Evolutionary conservation across 2,888 invertebrate genomes (phyloP), one percentile per base, ranked within the genome.

Genomic region (Lutraria lutraria): DNA sequence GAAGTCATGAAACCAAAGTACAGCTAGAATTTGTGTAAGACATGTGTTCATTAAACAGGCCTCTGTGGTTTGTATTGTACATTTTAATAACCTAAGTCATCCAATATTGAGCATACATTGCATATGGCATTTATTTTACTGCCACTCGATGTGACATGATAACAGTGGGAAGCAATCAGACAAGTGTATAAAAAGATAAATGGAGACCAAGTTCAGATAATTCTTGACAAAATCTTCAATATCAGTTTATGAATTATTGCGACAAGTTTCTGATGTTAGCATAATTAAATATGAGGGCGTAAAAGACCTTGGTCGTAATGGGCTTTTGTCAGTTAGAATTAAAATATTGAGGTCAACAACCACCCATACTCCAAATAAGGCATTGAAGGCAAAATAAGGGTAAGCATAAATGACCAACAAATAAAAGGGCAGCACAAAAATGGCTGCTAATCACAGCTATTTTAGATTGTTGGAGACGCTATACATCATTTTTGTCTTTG

Each of bases 151-250:
- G 63, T 68, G n/a, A 25, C 25, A 12, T 6, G 25, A 68, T 68
- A 68, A 68, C 25, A 25, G 12, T 25, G 2, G 8, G 6, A 25
- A n/a, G 63, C 63, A 25, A 68, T 68, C 12, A 68, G 21, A n/a
- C 63, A n/a, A 68, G 25, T n/a, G 25, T 68, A 68, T 68, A 25
- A 13, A 68, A 25, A 68, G 63, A 68, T 68, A 68, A 68, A 60
- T 60, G n/a, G 60, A 60, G 19, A 21, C 21, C 63, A 63, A n/a
- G 63, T 63, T 63, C 63, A 63, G 63, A 63, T 63, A 63, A 68
- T 68, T 68, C 63, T 68, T 68, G 63, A 68, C 63, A 68, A 68
- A 68, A 68, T 68, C 63, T 68, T 68, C 63, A 68, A 68, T n/a
- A 68, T 25, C n/a, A 68, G 21, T n/a, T 68, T 68, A 68, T 25